Evolutionary conservation across 1,140 invertebrate species (phyloP), one percentile per base, ranked within the genome.

Genomic region (Megathymus violae): DNA sequence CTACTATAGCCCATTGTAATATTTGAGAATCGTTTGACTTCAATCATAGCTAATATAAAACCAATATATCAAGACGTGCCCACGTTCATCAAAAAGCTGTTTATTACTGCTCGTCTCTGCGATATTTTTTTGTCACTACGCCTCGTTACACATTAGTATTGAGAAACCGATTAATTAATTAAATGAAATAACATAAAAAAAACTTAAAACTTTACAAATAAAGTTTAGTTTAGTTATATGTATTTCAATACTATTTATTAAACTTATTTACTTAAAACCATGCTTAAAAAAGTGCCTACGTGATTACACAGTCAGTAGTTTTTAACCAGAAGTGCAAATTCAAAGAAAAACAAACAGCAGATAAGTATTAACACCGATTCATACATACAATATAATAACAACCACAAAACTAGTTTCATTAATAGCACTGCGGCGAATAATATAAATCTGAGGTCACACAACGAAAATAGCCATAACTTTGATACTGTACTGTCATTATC

Each of bases 331-430:
- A 58, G 59, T 60, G 51, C 7, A 16, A 64, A 50, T 67, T 74
- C 64, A 62, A 70, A 56, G 47, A 66, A 70, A 67, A 62, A 36
- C 52, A 40, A 60, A 34, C 48, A 41, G 51, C 41, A 14, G 22
- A 38, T 15, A 5, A 54, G 51, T 54, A 54, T 38, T 41, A 15
- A 54, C 36, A 27, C 13, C 36, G 51, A 17, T 62, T 66, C 47
- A 64, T 67, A 66, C 66, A 72, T n/a, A n/a, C n/a, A n/a, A n/a
- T n/a, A 64, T 51, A 69, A 70, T 31, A 64, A 48, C 25, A 60
- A 74, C 71, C 68, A 59, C 68, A 74, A 67, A 64, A 67, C 64
- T 41, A 52, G 68, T 66, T 65, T 62, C 38, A 67, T 62, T 59
- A 58, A 61, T 44, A 62, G n/a, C 62, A 64, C 34, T 16, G 48